Evolutionary conservation across 2,113 vertebrate genomes (phyloP).

Genomic region (Takifugu flavidus): DNA sequence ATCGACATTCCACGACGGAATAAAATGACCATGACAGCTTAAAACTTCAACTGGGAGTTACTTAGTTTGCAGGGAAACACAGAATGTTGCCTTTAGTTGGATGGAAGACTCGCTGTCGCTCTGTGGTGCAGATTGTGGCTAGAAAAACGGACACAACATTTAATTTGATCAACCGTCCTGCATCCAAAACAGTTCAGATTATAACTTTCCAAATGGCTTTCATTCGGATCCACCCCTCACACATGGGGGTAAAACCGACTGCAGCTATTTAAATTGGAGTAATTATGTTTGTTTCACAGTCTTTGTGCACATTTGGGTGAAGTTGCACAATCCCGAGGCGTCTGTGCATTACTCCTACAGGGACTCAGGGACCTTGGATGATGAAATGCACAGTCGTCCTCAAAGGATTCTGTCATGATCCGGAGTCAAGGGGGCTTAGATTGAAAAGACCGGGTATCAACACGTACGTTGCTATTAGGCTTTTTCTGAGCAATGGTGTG

Average conservation of each 20-base stretch:
- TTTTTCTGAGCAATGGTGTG: too few relatives aligned
- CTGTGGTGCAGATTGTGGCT: constrained; percentile 17
- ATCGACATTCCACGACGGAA: constrained; percentile 34
- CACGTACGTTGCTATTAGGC: background rate
- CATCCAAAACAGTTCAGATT: background rate
- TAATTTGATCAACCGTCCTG: constrained; percentile 13
- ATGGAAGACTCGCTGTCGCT: constrained; percentile 25
- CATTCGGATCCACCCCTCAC: background rate
- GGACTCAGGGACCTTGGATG: constrained; percentile 14
- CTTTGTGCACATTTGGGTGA: constrained; percentile 4
- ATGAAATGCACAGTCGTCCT: constrained; percentile 32
- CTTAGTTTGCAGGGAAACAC: constrained; percentile 40
- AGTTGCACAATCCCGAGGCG: constrained; percentile 26
- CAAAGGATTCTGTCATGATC: constrained; percentile 39
- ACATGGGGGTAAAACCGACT: background rate
- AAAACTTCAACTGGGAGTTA: constrained; percentile 46
- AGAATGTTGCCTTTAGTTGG: constrained; percentile 14
- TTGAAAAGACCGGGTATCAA: constrained; percentile 21
- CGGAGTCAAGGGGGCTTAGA: constrained; percentile 53
- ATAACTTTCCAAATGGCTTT: constrained; percentile 9
- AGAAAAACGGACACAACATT: constrained; percentile 18
- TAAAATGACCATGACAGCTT: constrained; percentile 37
- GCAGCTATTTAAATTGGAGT: background rate
- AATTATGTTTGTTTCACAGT: background rate
- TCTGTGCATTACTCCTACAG: constrained; percentile 9